These are phyloP conservation scores for Synanthedon formicaeformis DNA, from an alignment of 2,888 invertebrate genomes.

Conservation along the genomic window DNA sequence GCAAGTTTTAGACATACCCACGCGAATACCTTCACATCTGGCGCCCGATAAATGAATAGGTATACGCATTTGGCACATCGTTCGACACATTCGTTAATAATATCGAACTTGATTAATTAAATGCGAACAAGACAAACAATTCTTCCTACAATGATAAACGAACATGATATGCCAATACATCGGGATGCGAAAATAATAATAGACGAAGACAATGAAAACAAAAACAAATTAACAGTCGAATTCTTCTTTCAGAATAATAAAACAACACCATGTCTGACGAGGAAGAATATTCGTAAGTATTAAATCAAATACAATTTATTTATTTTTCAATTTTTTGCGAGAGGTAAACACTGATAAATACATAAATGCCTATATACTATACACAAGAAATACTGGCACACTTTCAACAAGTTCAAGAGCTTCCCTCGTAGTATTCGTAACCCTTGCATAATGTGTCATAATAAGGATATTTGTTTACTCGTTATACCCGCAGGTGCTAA, in stretches of 20 bases:
- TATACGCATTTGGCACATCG: constrained; percentile 6
- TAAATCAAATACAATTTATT: constrained; percentile 14
- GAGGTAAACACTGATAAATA: too few species aligned
- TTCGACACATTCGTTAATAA: constrained; percentile 1
- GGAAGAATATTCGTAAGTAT: constrained; percentile 95
- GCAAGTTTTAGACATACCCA: constrained; percentile 26
- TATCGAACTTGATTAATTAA: constrained; percentile 1
- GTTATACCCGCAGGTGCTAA: not conserved
- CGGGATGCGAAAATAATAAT: not conserved
- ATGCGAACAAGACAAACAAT: not conserved
- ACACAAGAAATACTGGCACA: not conserved
- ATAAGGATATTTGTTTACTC: not conserved
- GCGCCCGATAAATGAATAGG: constrained; percentile 3
- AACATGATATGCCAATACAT: not conserved
- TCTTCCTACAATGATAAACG: not conserved
- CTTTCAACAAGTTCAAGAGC: not conserved
- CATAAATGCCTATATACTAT: too few species aligned
- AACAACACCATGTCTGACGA: constrained; percentile 91
- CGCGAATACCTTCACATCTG: constrained; percentile 22
- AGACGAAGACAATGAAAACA: not conserved
- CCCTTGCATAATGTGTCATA: not conserved
- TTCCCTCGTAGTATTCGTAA: not conserved
- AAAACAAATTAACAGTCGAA: not conserved
- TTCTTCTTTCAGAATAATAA: constrained; percentile 57
- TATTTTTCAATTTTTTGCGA: not conserved